A percentile compares a stretch with the other conserved stretches of the same genome.
Evolutionary conservation across 2,888 invertebrate genomes (phyloP).

Genomic region (Ptychoptera albimana): DNA sequence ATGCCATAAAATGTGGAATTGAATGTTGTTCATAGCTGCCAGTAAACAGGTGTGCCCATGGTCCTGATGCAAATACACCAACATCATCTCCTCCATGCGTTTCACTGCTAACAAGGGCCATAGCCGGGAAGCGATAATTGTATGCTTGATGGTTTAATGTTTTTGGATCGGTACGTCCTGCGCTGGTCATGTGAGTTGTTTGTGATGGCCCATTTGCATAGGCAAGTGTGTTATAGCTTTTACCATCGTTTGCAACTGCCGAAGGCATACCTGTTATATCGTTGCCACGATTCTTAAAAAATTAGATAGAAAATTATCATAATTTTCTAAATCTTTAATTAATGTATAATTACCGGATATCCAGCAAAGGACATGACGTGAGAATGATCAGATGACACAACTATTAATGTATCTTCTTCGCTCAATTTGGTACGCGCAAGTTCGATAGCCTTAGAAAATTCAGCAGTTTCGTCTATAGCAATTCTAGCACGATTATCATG

Average conservation of each 20-base stretch:
- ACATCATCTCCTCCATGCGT: constrained; percentile 73
- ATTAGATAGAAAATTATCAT: constrained; percentile 31
- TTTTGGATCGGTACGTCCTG: constrained; percentile 20
- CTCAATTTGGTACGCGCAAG: constrained; percentile 43
- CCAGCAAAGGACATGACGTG: constrained; percentile 61
- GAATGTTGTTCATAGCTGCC: constrained; percentile 65
- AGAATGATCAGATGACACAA: constrained; percentile 70
- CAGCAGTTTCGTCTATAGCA: constrained; percentile 34
- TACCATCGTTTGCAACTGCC: constrained; percentile 34
- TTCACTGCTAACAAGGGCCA: constrained; percentile 41
- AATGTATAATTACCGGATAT: constrained; percentile 36
- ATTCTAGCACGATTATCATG: constrained; percentile 22
- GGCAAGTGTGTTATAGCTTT: constrained; percentile 49
- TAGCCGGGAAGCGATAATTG: constrained; percentile 35
- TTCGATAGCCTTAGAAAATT: constrained; percentile 56
- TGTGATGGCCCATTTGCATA: constrained; percentile 64
- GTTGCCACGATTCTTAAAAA: constrained; percentile 32
- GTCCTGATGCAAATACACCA: constrained; percentile 57
- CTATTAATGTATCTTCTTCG: constrained; percentile 54
- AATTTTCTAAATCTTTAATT: neutral
- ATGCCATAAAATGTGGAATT: constrained; percentile 61
- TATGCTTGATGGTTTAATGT: neutral
- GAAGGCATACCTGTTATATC: constrained; percentile 30
- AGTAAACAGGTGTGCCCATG: constrained; percentile 65
- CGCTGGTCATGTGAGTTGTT: constrained; percentile 9